These are phyloP conservation scores for Dione vanillae DNA, from an alignment of 2,888 invertebrate species.

Conservation along the genomic window DNA sequence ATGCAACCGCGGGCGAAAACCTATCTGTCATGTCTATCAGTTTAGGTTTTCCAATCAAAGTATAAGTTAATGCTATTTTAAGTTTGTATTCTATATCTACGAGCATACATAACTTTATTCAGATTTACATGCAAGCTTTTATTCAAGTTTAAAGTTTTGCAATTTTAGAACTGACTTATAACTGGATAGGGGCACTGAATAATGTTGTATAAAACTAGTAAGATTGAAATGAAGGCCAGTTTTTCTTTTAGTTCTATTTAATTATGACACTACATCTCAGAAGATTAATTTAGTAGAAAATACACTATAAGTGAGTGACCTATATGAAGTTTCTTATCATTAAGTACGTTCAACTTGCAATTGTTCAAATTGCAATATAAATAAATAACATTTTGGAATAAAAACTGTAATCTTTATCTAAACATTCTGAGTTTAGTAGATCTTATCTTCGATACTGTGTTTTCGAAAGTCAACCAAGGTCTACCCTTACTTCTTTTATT, in stretches of 20 bases:
- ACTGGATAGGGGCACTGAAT: background rate
- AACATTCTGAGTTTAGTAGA: too few species aligned
- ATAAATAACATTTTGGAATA: too few species aligned
- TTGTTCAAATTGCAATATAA: too few species aligned
- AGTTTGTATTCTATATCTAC: slow-evolving; percentile 17
- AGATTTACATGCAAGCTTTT: slow-evolving; percentile 2
- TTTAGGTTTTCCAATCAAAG: slow-evolving; percentile 32
- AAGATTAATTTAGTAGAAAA: too few species aligned
- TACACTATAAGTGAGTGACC: too few species aligned
- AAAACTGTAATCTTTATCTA: too few species aligned
- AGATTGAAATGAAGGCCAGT: background rate
- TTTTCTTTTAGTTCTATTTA: background rate
- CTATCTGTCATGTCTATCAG: slow-evolving; percentile 28
- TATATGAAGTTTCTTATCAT: too few species aligned
- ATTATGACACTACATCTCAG: too few species aligned
- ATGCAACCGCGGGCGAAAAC: background rate
- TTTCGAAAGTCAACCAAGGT: too few species aligned
- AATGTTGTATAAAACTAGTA: background rate
- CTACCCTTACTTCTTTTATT: too few species aligned
- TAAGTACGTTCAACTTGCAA: too few species aligned
- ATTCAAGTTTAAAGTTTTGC: background rate
- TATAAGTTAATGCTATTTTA: slow-evolving; percentile 14
- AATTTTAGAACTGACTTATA: slow-evolving; percentile 3
- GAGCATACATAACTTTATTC: slow-evolving; percentile 18
- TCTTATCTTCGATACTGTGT: too few species aligned